Percentiles rank a stretch among this genome's conserved stretches.
Conservation (phyloP, 2,797 vertebrate genomes). For the Pogoniulus pusillus region DNA sequence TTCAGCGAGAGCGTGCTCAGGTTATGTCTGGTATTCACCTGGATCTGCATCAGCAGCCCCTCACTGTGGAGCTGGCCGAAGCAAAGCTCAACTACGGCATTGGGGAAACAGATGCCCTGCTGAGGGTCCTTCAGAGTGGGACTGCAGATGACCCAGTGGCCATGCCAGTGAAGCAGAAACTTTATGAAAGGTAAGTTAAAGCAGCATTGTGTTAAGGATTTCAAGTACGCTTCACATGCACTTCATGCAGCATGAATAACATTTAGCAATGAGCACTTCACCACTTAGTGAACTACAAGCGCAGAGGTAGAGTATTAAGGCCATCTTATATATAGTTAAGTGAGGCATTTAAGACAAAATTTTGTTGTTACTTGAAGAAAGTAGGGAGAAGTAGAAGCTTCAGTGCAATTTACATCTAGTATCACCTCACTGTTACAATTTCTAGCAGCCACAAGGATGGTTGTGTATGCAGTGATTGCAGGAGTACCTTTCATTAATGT, state of each 20-base stretch:
- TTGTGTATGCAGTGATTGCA: not conserved
- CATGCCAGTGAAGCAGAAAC: constrained; percentile 57
- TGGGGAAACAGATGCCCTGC: constrained; percentile 87
- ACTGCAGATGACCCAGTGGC: constrained; percentile 66
- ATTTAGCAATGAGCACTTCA: not conserved
- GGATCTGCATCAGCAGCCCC: constrained; percentile 78
- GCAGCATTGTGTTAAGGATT: not conserved
- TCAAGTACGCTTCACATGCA: fast-evolving
- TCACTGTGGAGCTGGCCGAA: constrained; percentile 90
- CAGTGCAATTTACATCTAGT: not conserved
- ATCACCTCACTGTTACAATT: not conserved
- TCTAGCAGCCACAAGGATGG: not conserved
- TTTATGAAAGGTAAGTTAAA: constrained; percentile 71
- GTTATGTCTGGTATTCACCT: constrained; percentile 86
- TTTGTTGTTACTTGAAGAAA: not conserved
- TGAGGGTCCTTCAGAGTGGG: constrained; percentile 84
- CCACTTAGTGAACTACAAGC: not conserved
- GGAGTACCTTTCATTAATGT: not conserved
- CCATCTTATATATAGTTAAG: not conserved
- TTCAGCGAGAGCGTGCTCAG: constrained; percentile 82
- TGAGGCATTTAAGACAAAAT: not conserved
- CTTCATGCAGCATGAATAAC: not conserved
- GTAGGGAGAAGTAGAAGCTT: not conserved
- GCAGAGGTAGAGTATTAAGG: not conserved
- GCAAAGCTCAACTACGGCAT: constrained; percentile 90